phyloP scores from a whole-genome alignment of 2,888 invertebrate species.

The Furcula furcula region DNA sequence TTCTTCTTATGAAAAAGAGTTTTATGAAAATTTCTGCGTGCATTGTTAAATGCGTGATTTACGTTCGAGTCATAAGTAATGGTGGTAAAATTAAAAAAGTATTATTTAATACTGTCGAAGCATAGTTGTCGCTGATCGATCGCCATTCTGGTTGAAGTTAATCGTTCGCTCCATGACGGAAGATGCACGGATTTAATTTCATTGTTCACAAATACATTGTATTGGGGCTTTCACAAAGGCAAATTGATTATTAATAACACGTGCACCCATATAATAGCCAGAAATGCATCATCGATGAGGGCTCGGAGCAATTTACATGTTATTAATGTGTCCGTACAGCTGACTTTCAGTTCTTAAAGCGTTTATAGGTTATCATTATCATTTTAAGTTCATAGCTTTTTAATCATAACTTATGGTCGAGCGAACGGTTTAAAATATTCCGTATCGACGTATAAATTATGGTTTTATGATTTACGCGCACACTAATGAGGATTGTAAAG shows the following conservation, averaged over 20 bases:
- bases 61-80: slow-evolving; percentile 9
- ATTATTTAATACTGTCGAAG: slow-evolving; percentile 27
- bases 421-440: slow-evolving; percentile 9
- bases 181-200: slow-evolving; percentile 33
- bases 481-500: not conserved
- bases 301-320: slow-evolving; percentile 55
- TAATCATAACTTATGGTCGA: slow-evolving; percentile 20
- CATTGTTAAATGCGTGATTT: slow-evolving; percentile 10
- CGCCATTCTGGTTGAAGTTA: slow-evolving; percentile 31
- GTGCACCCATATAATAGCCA: slow-evolving; percentile 58
- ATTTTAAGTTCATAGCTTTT: slow-evolving; percentile 25
- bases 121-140: slow-evolving; percentile 24
- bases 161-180: slow-evolving; percentile 32
- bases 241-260: slow-evolving; percentile 75
- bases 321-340: slow-evolving; percentile 44
- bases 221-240: slow-evolving; percentile 43
- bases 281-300: slow-evolving; percentile 42
- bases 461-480: not conserved
- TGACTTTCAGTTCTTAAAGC: slow-evolving; percentile 25
- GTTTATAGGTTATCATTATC: slow-evolving; percentile 14
- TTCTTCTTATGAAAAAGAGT: too few species aligned
- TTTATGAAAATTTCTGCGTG: not conserved
- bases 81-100: slow-evolving; percentile 21
- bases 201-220: slow-evolving; percentile 38
- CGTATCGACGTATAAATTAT: not conserved